phyloP scores from a whole-genome alignment of 2,113 vertebrate genomes.

The Ailurus styani region DNA sequence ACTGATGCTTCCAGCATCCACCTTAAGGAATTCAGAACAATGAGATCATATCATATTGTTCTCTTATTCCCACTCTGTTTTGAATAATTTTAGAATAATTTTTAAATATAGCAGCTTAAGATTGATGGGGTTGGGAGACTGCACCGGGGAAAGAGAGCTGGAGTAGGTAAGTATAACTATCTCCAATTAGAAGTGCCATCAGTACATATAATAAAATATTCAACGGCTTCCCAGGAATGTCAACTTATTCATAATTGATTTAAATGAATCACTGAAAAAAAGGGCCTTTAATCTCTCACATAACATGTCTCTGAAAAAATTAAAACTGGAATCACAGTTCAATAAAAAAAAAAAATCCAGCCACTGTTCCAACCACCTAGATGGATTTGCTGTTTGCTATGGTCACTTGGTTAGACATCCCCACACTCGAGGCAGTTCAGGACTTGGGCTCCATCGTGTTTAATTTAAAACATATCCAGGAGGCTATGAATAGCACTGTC shows the following conservation, averaged over 20 bases:
- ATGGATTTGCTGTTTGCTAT: not conserved
- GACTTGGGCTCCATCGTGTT: not conserved
- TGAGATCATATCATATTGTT: not conserved
- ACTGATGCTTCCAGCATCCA: not conserved
- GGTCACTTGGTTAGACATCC: not conserved
- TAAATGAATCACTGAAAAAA: conserved; percentile 77
- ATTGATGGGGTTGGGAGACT: not conserved
- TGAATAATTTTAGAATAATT: not conserved
- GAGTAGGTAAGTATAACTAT: conserved; percentile 65
- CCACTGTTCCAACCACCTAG: conserved; percentile 37
- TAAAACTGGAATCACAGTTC: conserved; percentile 75
- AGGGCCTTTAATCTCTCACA: conserved; percentile 75
- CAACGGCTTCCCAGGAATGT: conserved; percentile 70
- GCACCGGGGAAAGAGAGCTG: conserved; percentile 7
- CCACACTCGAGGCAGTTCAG: not conserved
- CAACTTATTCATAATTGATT: conserved; percentile 75
- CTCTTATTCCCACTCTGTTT: not conserved
- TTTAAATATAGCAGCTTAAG: not conserved
- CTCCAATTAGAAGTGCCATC: conserved; percentile 67
- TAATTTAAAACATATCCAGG: not conserved
- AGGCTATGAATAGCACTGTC: not conserved
- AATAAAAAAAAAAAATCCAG: not conserved
- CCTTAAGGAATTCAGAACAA: not conserved
- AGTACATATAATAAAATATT: conserved; percentile 78
- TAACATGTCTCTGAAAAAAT: conserved; percentile 76